These are phyloP conservation scores for Columba janthina DNA, from an alignment of 2,113 vertebrate genomes.

Conservation along the genomic window DNA sequence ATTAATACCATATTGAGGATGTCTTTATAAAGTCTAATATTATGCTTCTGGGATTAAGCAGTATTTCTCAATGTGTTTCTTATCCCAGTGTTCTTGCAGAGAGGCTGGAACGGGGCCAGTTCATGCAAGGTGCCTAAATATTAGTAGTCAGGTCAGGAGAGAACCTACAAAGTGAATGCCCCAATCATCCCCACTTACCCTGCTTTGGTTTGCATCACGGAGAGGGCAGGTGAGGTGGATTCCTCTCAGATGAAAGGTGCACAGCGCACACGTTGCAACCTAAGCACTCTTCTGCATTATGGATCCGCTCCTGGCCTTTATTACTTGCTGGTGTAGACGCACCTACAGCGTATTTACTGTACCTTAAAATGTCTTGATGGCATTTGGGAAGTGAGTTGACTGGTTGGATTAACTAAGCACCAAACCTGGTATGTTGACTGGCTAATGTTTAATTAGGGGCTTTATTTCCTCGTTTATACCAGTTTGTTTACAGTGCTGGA, in stretches of 20 bases:
- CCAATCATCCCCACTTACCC: not conserved
- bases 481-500: not conserved
- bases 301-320: not conserved
- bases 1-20: not conserved
- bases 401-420: not conserved
- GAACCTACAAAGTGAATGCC: not conserved
- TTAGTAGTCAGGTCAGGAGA: not conserved
- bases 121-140: fast-evolving
- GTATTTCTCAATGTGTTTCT: not conserved
- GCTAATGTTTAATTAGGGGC: not conserved
- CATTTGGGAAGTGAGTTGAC: not conserved
- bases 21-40: not conserved
- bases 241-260: not conserved
- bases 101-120: not conserved
- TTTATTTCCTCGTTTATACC: not conserved
- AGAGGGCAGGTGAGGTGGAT: not conserved
- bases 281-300: not conserved
- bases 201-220: not conserved
- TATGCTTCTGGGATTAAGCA: slow-evolving; percentile 5
- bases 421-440: not conserved
- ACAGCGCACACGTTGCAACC: not conserved
- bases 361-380: not conserved
- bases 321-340: not conserved
- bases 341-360: not conserved
- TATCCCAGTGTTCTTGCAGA: not conserved